phyloP scores from a whole-genome alignment of 2,797 vertebrate species.

The Steatocranus sp. region DNA sequence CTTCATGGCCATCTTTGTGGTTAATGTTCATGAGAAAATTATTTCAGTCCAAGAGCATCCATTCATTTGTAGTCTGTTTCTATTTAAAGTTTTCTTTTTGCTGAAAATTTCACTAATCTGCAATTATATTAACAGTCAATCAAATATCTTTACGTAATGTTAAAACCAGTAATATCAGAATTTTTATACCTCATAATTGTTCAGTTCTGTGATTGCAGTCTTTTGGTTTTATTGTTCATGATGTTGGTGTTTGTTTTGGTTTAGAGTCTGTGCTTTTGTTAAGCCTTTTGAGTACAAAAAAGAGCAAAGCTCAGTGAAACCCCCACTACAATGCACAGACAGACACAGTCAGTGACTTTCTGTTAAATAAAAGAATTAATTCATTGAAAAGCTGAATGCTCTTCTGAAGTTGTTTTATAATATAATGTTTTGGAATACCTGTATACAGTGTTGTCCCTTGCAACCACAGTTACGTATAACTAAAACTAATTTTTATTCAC shows the following conservation, averaged over 20 bases:
- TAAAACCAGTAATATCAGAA: background rate
- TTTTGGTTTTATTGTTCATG: background rate
- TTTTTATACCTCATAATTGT: background rate
- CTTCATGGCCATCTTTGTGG: background rate
- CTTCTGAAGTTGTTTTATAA: background rate
- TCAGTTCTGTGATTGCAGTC: background rate
- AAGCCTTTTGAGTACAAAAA: background rate
- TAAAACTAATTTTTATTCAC: background rate
- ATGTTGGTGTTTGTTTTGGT: background rate
- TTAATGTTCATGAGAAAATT: background rate
- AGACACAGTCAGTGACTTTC: background rate
- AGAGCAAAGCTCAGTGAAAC: background rate
- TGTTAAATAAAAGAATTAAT: background rate
- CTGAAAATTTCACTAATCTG: background rate
- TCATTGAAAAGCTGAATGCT: background rate
- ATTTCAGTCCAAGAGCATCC: background rate
- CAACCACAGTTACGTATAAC: background rate
- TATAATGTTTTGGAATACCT: background rate
- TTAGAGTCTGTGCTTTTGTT: background rate
- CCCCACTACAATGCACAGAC: background rate
- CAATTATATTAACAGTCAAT: background rate
- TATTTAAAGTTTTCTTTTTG: background rate
- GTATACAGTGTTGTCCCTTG: rapidly evolving
- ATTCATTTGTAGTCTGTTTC: background rate
- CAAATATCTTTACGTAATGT: rapidly evolving